These are phyloP conservation scores for Nothoprocta perdicaria DNA, from an alignment of 2,113 vertebrate species.

Conservation along the genomic window DNA sequence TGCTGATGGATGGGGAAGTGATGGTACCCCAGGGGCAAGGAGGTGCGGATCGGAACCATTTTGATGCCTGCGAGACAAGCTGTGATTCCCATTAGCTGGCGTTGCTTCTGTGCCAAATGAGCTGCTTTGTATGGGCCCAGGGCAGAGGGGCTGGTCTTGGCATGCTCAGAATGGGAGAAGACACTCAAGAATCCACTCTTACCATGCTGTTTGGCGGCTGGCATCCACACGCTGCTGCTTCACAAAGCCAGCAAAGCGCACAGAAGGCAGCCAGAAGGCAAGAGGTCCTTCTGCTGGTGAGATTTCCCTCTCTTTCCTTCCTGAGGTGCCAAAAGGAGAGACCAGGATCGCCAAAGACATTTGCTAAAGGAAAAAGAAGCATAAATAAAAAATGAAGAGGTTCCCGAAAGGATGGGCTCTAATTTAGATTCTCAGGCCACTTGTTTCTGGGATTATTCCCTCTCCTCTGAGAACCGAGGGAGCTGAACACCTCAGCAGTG, in stretches of 20 bases:
- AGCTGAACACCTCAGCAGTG: not conserved
- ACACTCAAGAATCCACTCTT: no score
- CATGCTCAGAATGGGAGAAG: not conserved
- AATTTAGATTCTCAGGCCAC: not conserved
- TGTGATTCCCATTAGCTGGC: not conserved
- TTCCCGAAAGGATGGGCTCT: not conserved
- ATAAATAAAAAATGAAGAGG: not conserved
- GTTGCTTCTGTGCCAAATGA: not conserved
- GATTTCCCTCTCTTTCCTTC: not conserved
- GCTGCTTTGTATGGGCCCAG: not conserved
- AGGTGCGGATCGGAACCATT: not conserved
- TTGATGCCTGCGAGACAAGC: accelerated
- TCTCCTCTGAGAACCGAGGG: not conserved
- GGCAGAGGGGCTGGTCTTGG: not conserved
- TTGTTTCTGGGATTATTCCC: not conserved
- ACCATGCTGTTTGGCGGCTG: accelerated
- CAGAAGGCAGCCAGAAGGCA: not conserved
- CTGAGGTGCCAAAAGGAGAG: not conserved
- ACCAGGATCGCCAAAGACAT: accelerated
- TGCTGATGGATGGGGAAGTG: not conserved
- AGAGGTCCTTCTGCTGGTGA: not conserved
- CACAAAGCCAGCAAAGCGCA: not conserved
- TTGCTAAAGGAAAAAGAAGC: not conserved
- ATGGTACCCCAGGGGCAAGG: accelerated
- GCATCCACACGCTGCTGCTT: not conserved